Base-by-base conservation (phyloP, 2,113 vertebrate species). In the Chascanopsetta lugubris region DNA sequence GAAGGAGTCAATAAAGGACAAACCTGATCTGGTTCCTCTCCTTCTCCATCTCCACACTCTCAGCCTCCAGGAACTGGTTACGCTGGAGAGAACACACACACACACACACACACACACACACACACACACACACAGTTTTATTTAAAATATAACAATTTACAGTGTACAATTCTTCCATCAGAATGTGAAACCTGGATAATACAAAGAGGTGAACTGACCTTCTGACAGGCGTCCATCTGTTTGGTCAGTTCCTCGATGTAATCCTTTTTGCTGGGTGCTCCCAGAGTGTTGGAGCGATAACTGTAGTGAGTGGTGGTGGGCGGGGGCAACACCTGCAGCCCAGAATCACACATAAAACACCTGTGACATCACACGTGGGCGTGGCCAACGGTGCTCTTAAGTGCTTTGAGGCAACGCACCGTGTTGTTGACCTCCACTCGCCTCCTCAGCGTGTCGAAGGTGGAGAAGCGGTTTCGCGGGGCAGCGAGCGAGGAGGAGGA, bases 61-160 rank as follows among this genome's bases (percentile, higher is more conserved):
- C 92, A 1, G 92, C 92, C 72, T 94, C 92, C 76, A 94, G 86
- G 70, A 93, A 93, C 72, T 92, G 88, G 75, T 93, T 94, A 9
- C 93, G 89, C 93, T 94, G 84, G 2, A 77, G 34, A 47, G 6
- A 24, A 1, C 21, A 22, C 47, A 51, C 18, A 72, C 13, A 62
- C 38, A 58, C 18, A 58, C 15, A 55, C 43, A 57, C 9, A 49
- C 26, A 21, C 36, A 40, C 36, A 40, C 13, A 36, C 29, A 30
- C 29, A 30, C 29, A 30, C 29, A 30, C 3, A 30, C 29, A 30
- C 29, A 30, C 29, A n/a, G n/a, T n/a, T n/a, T n/a, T n/a, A n/a
- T n/a, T n/a, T n/a, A n/a, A n/a, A n/a, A n/a, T n/a, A n/a, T n/a
- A n/a, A n/a, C n/a, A n/a, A n/a, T n/a, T n/a, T n/a, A n/a, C n/a